Percentiles rank a stretch among this genome's conserved stretches.
Evolutionary conservation across 2,797 vertebrate genomes (phyloP).

Genomic region (Pangasius krempfi): DNA sequence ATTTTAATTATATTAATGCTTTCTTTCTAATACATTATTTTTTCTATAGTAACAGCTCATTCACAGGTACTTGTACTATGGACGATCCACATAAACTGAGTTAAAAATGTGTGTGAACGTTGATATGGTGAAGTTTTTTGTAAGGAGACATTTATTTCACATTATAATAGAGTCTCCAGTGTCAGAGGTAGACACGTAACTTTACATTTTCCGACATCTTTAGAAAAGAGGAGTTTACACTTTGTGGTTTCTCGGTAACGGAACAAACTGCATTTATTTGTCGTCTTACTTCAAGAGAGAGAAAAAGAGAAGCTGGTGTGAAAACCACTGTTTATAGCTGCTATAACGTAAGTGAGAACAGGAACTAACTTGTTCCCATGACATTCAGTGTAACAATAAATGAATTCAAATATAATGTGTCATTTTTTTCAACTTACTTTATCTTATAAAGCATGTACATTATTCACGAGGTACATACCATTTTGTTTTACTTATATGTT

Average conservation of each 20-base stretch:
- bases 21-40: not conserved
- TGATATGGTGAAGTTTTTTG: not conserved
- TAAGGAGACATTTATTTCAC: not conserved
- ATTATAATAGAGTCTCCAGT: not conserved
- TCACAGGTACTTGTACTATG: not conserved
- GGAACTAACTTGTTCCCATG: not conserved
- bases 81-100: not conserved
- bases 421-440: not conserved
- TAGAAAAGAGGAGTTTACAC: not conserved
- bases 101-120: not conserved
- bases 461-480: too few relatives aligned
- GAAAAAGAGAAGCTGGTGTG: not conserved
- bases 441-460: too few relatives aligned
- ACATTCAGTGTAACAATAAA: not conserved
- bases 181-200: not conserved
- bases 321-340: not conserved
- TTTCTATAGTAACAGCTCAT: not conserved
- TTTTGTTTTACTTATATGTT: too few relatives aligned
- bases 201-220: not conserved
- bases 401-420: not conserved
- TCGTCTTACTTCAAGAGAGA: not conserved
- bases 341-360: not conserved
- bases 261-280: not conserved
- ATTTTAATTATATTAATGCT: not conserved
- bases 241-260: not conserved